Evolutionary conservation across 2,888 invertebrate species (phyloP).

Genomic region (Rhagium mordax): DNA sequence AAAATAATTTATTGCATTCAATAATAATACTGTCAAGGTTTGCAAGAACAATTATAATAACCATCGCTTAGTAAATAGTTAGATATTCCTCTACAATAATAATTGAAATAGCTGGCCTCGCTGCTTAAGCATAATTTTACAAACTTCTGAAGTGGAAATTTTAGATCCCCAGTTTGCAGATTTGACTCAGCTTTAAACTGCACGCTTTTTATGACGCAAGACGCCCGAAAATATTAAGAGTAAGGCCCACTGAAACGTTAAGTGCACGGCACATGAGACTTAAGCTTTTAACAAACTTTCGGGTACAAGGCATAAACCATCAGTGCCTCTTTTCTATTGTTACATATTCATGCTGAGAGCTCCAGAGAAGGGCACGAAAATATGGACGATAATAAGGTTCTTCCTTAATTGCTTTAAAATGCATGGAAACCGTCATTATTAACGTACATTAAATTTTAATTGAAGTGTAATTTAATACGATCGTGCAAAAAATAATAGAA

Average conservation of each 20-base stretch:
- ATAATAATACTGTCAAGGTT: too few species aligned
- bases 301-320: not conserved
- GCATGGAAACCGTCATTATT: not conserved
- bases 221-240: not conserved
- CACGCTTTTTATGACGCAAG: not conserved
- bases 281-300: not conserved
- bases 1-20: too few species aligned
- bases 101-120: too few species aligned
- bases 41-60: too few species aligned
- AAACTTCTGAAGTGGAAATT: not conserved
- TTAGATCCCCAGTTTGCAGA: not conserved
- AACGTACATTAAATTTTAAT: not conserved
- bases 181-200: not conserved
- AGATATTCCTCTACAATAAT: too few species aligned
- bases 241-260: not conserved
- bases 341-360: not conserved
- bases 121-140: not conserved
- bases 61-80: too few species aligned
- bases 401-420: not conserved
- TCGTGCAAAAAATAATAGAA: too few species aligned
- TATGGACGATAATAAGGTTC: not conserved
- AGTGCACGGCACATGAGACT: not conserved
- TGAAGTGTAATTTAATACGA: too few species aligned
- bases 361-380: not conserved
- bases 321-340: not conserved